phyloP scores from a whole-genome alignment of 1,140 invertebrate genomes.

The Holcopasites calliopsidis region DNA sequence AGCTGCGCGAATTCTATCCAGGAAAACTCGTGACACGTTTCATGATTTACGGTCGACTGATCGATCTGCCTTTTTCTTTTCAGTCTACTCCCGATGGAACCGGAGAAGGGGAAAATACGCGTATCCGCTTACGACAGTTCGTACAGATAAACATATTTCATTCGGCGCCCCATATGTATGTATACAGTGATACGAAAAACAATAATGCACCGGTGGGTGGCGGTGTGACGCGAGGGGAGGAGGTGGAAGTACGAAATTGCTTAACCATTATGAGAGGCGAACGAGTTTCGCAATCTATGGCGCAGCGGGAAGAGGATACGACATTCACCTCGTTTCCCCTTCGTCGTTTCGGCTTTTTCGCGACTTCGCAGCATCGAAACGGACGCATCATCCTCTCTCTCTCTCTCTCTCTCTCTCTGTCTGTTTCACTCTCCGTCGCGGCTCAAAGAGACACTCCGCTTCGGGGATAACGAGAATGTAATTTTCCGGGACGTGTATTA shows the following conservation, averaged over 20 bases:
- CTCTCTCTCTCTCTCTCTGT: not conserved
- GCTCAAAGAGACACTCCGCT: constrained; percentile 17
- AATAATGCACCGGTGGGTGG: not conserved
- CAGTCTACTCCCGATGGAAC: not conserved
- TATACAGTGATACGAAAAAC: constrained; percentile 24
- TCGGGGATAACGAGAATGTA: constrained; percentile 58
- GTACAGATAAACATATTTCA: constrained; percentile 6
- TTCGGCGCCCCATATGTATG: not conserved
- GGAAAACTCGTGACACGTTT: constrained; percentile 3
- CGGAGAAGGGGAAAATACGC: not conserved
- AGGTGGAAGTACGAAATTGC: constrained; percentile 16
- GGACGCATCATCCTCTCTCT: constrained; percentile 9
- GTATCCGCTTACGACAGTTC: too few species aligned
- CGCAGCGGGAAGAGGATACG: constrained; percentile 15
- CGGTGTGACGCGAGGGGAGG: not conserved
- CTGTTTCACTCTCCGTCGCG: not conserved
- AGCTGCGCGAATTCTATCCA: constrained; percentile 20
- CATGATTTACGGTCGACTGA: constrained; percentile 15
- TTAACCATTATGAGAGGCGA: constrained; percentile 21
- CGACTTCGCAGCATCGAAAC: constrained; percentile 10
- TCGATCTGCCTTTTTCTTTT: not conserved
- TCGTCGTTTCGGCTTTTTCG: constrained; percentile 32
- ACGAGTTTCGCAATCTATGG: constrained; percentile 19
- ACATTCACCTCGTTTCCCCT: constrained; percentile 52
- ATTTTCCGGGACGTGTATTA: constrained; percentile 59